Evolutionary conservation across 2,113 vertebrate species (phyloP), one percentile per base, ranked within the genome.

Genomic region (Myotis brandtii): DNA sequence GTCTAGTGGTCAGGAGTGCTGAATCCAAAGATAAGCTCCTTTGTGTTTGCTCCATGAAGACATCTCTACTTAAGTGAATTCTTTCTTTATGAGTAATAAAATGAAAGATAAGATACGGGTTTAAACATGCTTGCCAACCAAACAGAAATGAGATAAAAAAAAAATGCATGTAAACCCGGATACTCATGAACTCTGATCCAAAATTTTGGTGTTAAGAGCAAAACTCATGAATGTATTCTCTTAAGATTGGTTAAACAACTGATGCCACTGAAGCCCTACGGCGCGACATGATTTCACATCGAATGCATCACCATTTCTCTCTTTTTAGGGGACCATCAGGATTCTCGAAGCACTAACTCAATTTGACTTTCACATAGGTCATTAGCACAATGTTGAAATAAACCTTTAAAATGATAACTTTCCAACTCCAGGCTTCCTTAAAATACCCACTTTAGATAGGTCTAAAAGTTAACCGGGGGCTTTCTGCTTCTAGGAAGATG

Each of bases 231-330:
- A 81, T 48, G 50, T 18, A 69, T 72, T 37, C 48, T 86, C 82
- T 89, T 46, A 79, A 89, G 69, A 9, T 12, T 77, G 46, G 34
- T 90, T 54, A 79, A 91, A 89, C 21, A 85, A 56, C 37, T 70
- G 50, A 1, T 89, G 87, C 56, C 64, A 69, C 48, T 50, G 64
- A 83, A 56, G 30, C 46, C 46, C 34, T 76, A 40, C 50, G 72
- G 62, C 79, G 43, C 17, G 30, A 91, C 79, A 86, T 62, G 62
- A 87, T 70, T 92, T 92, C 52, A 87, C 50, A 72, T 76, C 56
- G n/a, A 87, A 89, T 80, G 89, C 14, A 82, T 89, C 89, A 69
- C 20, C 52, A 77, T 94, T n/a, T 67, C 48, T 95, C 27, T 93
- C 76, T 72, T 69, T 91, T 87, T 13, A 54, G 77, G 50, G 50